These are phyloP conservation scores for Echinarachnius parma DNA, from an alignment of 53 echinoderm and acorn worm species.

Conservation along the genomic window DNA sequence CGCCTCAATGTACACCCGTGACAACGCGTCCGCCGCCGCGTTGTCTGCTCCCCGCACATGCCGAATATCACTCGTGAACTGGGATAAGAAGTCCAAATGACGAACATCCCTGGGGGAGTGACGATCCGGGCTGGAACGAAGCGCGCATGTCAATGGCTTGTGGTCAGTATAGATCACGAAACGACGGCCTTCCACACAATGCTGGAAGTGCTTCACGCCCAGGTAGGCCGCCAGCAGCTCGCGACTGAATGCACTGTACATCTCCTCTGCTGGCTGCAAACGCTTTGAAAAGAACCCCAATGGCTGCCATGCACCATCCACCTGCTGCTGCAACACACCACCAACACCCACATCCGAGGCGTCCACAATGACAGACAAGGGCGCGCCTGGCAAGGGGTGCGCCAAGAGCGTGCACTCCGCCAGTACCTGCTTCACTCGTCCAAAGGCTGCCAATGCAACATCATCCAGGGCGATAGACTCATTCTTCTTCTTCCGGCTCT, in stretches of 20 bases:
- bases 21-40: no score
- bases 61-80: slow-evolving; percentile 26
- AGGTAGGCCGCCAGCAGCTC: slow-evolving; percentile 36
- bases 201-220: slow-evolving; percentile 29
- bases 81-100: slow-evolving; percentile 37
- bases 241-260: no score
- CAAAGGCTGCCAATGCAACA: slow-evolving; percentile 6
- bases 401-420: slow-evolving; percentile 12
- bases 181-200: slow-evolving; percentile 14
- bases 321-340: slow-evolving; percentile 28
- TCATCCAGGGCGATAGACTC: slow-evolving; percentile 13
- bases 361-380: slow-evolving; percentile 29
- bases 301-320: slow-evolving; percentile 36
- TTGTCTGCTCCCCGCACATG: no score
- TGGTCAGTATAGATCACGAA: slow-evolving; percentile 44
- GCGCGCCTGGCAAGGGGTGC: slow-evolving; percentile 14
- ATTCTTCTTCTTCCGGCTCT: slow-evolving; percentile 3
- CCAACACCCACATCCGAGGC: slow-evolving; percentile 36
- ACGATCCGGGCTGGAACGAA: slow-evolving; percentile 10
- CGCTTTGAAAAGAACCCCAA: slow-evolving; percentile 10
- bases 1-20: no score
- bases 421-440: slow-evolving; percentile 1
- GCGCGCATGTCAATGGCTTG: slow-evolving; percentile 26
- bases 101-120: slow-evolving; percentile 37
- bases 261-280: slow-evolving; percentile 36